phyloP scores from a whole-genome alignment of 2,797 vertebrate genomes.

The Sphenodon punctatus region DNA sequence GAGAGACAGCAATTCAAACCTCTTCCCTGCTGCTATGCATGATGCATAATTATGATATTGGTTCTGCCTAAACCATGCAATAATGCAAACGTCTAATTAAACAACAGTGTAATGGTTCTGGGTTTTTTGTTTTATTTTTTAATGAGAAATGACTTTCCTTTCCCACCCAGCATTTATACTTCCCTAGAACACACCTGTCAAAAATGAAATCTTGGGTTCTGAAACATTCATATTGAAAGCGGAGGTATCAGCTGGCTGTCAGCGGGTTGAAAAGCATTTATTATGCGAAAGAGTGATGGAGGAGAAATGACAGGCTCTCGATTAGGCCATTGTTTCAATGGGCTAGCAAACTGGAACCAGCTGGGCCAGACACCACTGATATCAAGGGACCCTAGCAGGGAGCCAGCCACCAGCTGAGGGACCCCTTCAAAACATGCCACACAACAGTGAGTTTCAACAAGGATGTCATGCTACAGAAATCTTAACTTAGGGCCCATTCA shows the following conservation, averaged over 20 bases:
- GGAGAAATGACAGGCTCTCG: neutral
- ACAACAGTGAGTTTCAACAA: too few species aligned
- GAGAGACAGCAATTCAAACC: fast-evolving
- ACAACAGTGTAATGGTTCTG: neutral
- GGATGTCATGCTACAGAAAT: too few species aligned
- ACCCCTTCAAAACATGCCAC: too few species aligned
- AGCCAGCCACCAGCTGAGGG: too few species aligned
- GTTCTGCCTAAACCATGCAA: neutral
- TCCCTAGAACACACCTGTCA: conserved; percentile 43
- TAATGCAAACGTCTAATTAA: conserved; percentile 37
- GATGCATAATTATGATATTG: fast-evolving
- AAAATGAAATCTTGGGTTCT: conserved; percentile 39
- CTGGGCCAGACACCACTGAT: neutral
- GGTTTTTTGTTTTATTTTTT: conserved; percentile 19
- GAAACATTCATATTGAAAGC: conserved; percentile 43
- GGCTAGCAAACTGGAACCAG: neutral
- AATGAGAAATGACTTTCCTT: conserved; percentile 1
- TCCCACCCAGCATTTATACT: conserved; percentile 32
- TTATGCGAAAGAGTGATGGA: neutral
- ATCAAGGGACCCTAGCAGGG: neutral
- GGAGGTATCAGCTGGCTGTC: neutral
- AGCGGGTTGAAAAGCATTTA: neutral
- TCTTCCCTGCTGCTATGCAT: neutral
- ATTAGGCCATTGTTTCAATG: neutral
- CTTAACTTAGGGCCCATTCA: too few species aligned